phyloP scores from a whole-genome alignment of 2,797 vertebrate genomes.

The Macrochelys suwanniensis region DNA sequence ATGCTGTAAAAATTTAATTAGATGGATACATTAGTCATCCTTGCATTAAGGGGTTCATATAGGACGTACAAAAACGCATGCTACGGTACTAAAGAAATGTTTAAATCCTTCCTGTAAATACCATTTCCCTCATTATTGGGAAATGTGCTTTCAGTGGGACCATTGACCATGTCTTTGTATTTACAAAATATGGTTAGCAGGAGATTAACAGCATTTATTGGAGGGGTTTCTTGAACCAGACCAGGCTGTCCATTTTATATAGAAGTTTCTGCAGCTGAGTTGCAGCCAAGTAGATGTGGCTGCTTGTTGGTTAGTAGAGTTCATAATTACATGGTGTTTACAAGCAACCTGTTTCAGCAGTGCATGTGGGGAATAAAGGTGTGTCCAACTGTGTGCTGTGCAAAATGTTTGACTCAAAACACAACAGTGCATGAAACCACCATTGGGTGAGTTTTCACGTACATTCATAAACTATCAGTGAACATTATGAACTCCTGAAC shows the following conservation, averaged over 20 bases:
- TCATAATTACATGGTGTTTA: not conserved
- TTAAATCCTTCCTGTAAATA: conserved; percentile 85
- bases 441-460: not conserved
- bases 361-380: not conserved
- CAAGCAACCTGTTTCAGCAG: not conserved
- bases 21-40: conserved; percentile 93
- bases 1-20: conserved; percentile 96
- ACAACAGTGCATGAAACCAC: not conserved
- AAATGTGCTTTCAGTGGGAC: conserved; percentile 82
- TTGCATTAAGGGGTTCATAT: conserved; percentile 83
- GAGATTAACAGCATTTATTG: conserved; percentile 77
- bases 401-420: not conserved
- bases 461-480: not conserved
- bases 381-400: not conserved
- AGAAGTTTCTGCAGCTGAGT: not conserved
- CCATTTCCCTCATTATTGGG: conserved; percentile 84
- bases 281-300: conserved; percentile 31
- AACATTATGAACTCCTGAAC: not conserved
- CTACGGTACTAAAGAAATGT: conserved; percentile 78
- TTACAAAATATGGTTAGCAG: conserved; percentile 81
- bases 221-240: conserved; percentile 58
- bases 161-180: conserved; percentile 76
- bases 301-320: conserved; percentile 29
- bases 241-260: conserved; percentile 52
- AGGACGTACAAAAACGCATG: conserved; percentile 81